A percentile compares a stretch with the other conserved stretches of the same genome.
These are phyloP conservation scores for Axea sp. DNA, from an alignment of 2,888 invertebrate genomes.

Conservation along the genomic window DNA sequence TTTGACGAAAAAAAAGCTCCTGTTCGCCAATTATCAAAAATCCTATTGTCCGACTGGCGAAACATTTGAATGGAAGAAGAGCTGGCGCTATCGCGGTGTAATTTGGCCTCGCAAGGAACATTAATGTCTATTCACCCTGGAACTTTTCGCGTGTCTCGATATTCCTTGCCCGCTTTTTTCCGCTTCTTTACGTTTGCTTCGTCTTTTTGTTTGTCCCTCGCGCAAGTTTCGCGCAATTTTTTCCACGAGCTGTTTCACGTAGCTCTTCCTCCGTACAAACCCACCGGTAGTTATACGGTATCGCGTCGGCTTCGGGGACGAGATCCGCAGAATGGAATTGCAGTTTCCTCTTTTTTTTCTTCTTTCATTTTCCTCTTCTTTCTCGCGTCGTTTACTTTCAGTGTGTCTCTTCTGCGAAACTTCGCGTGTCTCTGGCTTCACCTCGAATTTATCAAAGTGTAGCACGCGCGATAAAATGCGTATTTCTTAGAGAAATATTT, in stretches of 20 bases:
- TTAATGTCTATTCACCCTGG: conserved; percentile 29
- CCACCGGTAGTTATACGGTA: conserved; percentile 37
- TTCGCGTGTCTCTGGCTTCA: conserved; percentile 32
- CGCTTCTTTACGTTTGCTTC: conserved; percentile 55
- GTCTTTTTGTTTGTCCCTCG: conserved; percentile 62
- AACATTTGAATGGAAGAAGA: conserved; percentile 1
- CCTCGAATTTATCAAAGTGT: conserved; percentile 25
- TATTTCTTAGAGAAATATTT: conserved; percentile 22
- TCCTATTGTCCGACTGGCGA: conserved; percentile 13
- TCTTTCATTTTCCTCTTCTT: conserved; percentile 8
- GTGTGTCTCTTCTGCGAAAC: conserved; percentile 23
- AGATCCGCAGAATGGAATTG: conserved; percentile 25
- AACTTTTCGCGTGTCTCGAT: conserved; percentile 55
- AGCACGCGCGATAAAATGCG: conserved; percentile 22
- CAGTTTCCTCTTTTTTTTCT: conserved; percentile 1
- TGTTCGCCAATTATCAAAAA: conserved; percentile 4
- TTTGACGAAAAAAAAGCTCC: background rate
- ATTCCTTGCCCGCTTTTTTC: conserved; percentile 52
- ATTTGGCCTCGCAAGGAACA: conserved; percentile 13
- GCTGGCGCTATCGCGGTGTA: conserved; percentile 13
- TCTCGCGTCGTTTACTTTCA: conserved; percentile 36
- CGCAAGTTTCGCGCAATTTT: conserved; percentile 71
- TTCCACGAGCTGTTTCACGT: conserved; percentile 57
- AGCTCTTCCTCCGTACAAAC: conserved; percentile 27
- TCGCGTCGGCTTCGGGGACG: conserved; percentile 26